phyloP scores from a whole-genome alignment of 2,113 vertebrate genomes.

The Muntiacus muntjak region DNA sequence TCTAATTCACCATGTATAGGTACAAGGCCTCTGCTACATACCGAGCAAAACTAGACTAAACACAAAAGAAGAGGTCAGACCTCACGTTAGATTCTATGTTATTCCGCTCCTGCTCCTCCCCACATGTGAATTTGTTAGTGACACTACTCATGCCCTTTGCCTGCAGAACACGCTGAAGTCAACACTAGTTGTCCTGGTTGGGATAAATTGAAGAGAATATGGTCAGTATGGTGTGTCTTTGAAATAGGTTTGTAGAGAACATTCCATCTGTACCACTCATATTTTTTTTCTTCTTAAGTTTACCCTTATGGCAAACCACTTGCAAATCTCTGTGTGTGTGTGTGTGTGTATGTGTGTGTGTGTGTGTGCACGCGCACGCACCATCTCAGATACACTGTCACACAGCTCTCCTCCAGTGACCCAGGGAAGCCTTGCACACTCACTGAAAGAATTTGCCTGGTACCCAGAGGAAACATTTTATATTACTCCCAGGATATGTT shows the following conservation, averaged over 20 bases:
- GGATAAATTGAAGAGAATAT: neutral
- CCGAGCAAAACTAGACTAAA: neutral
- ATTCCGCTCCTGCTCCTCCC: neutral
- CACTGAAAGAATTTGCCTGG: neutral
- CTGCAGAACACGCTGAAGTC: neutral
- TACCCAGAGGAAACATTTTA: neutral
- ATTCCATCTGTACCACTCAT: neutral
- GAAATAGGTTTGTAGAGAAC: neutral
- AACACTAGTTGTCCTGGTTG: neutral
- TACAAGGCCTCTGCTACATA: neutral
- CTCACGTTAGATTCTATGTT: neutral
- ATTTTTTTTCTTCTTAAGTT: neutral
- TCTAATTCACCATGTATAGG: neutral
- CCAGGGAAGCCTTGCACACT: neutral
- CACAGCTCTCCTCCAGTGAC: neutral
- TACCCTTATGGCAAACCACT: neutral
- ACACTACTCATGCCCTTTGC: neutral
- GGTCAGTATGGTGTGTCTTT: neutral
- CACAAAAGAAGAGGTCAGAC: neutral
- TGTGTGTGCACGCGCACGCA: fast-evolving
- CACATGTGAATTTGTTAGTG: no score
- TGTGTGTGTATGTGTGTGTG: neutral
- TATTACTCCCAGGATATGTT: neutral
- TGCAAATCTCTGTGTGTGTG: neutral
- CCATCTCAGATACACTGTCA: neutral